Conservation (phyloP, 2,113 vertebrate species). For the Dendropsophus ebraccatus region DNA sequence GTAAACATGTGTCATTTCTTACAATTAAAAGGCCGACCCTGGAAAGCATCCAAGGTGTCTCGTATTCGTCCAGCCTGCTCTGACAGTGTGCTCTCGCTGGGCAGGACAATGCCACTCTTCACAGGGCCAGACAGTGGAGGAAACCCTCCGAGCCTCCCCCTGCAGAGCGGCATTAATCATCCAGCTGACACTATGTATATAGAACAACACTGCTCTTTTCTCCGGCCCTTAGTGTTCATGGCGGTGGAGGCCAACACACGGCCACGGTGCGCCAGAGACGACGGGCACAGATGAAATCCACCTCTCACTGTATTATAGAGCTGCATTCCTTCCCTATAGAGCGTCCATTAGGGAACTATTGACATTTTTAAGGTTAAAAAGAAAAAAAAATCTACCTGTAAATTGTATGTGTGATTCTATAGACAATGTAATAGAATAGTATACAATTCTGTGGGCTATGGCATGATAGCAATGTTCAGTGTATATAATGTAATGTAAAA, state of each 20-base stretch:
- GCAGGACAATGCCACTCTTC: constrained; percentile 27
- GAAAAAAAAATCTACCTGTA: too few species aligned
- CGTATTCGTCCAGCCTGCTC: background rate
- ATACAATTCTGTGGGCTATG: too few species aligned
- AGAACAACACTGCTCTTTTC: constrained; percentile 27
- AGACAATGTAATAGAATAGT: too few species aligned
- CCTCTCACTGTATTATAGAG: background rate
- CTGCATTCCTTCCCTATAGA: too few species aligned
- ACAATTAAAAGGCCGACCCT: constrained; percentile 21
- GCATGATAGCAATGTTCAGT: too few species aligned
- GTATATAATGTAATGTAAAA: too few species aligned
- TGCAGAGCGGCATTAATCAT: constrained; percentile 38
- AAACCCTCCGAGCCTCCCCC: background rate
- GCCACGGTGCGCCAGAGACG: background rate
- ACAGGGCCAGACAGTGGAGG: constrained; percentile 33
- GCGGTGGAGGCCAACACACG: background rate
- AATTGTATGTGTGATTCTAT: too few species aligned
- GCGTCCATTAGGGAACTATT: too few species aligned
- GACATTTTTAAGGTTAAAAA: too few species aligned
- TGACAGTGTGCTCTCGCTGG: background rate
- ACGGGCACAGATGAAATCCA: background rate
- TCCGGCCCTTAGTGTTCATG: background rate
- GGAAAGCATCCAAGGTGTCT: constrained; percentile 29
- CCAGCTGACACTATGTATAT: constrained; percentile 47
- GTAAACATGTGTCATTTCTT: constrained; percentile 39